A percentile compares a stretch with the other conserved stretches of the same genome.
phyloP scores from a whole-genome alignment of 2,797 vertebrate genomes.

The Calcarius lapponicus region DNA sequence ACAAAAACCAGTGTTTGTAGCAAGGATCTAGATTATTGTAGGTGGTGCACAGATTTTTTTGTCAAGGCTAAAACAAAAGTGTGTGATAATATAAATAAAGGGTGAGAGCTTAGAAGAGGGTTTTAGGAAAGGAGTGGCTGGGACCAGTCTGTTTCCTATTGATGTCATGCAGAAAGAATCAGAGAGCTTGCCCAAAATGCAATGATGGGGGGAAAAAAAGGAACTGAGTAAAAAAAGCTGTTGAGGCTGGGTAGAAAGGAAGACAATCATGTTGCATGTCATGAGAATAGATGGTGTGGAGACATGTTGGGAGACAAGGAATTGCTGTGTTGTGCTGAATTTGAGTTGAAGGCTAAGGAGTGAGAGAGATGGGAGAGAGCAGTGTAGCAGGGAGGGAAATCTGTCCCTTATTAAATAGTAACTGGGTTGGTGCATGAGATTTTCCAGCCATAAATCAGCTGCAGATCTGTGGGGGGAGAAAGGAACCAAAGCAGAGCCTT shows the following conservation, averaged over 20 bases:
- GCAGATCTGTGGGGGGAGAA: not conserved
- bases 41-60: not conserved
- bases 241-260: not conserved
- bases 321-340: constrained; percentile 2
- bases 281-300: not conserved
- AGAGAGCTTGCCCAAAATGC: not conserved
- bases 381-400: not conserved
- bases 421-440: not conserved
- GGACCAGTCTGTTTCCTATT: not conserved
- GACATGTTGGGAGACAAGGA: not conserved
- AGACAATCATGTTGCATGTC: not conserved
- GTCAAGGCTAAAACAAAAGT: not conserved
- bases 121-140: not conserved
- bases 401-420: constrained; percentile 45
- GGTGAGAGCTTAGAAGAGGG: not conserved
- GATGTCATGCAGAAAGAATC: not conserved
- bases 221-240: constrained; percentile 8
- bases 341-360: not conserved
- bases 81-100: not conserved
- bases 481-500: not conserved
- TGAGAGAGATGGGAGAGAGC: not conserved
- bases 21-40: not conserved
- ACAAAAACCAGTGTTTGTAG: not conserved
- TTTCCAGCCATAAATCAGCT: not conserved
- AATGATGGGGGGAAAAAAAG: not conserved